phyloP scores from a whole-genome alignment of 1,140 invertebrate genomes.

The silkworm (Bombyx mori) region ASM3026992v2 NC_085116.1:2851501-2852000 shows the following conservation, averaged over 20 bases:
- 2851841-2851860: conserved; percentile 33
- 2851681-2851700: conserved; percentile 16
- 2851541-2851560: conserved; percentile 22
- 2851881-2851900: conserved; percentile 8
- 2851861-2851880: conserved; percentile 24
- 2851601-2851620: conserved; percentile 11
- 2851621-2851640: conserved; percentile 7
- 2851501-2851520: conserved; percentile 55
- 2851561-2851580: conserved; percentile 25
- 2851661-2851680: conserved; percentile 9
- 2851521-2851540: conserved; percentile 31
- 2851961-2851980: conserved; percentile 12
- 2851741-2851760: conserved; percentile 36
- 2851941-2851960: conserved; percentile 21
- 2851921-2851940: conserved; percentile 10
- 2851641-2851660: conserved; percentile 15
- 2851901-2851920: conserved; percentile 8
- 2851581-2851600: conserved; percentile 22
- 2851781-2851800: conserved; percentile 23
- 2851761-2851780: conserved; percentile 42
- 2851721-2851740: conserved; percentile 42
- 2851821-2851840: conserved; percentile 7
- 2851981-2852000: conserved; percentile 5
- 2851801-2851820: conserved; percentile 3
- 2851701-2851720: conserved; percentile 12